phyloP scores from a whole-genome alignment of 2,797 vertebrate species.

The Halcyon leucocephala region DNA sequence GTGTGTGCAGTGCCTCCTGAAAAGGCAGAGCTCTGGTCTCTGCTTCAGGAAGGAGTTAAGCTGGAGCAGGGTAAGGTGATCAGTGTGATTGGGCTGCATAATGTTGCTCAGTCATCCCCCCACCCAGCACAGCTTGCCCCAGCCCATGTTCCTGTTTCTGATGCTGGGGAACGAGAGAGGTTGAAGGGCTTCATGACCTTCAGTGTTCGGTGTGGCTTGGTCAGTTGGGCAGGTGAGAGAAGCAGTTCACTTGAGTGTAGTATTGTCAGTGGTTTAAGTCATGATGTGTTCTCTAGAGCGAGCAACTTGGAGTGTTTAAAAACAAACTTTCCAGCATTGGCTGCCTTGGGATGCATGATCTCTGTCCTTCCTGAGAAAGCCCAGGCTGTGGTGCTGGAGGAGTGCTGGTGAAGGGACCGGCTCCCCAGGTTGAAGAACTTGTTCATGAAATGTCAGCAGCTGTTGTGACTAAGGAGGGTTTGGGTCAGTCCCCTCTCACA shows the following conservation, averaged over 20 bases:
- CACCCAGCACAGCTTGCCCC: not conserved
- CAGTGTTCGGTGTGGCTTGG: not conserved
- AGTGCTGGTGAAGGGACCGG: not conserved
- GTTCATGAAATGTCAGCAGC: not conserved
- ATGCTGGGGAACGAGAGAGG: not conserved
- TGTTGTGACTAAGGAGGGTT: not conserved
- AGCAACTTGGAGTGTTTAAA: not conserved
- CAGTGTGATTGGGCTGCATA: not conserved
- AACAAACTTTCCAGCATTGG: not conserved
- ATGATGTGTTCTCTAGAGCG: not conserved
- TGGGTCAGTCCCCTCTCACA: not conserved
- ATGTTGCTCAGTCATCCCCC: not conserved
- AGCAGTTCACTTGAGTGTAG: not conserved
- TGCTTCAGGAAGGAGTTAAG: not conserved
- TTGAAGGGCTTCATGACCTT: not conserved
- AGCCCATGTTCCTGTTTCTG: not conserved
- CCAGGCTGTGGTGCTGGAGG: not conserved
- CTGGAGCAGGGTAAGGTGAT: not conserved
- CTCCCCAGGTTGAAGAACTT: not conserved
- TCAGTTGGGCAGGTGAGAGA: not conserved
- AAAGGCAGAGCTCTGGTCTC: not conserved
- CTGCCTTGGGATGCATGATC: not conserved
- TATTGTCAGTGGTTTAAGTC: not conserved
- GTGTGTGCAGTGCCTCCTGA: fast-evolving
- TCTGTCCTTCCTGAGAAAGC: not conserved